Conservation (phyloP, 2,888 invertebrate genomes). For the Notocelia uddmanniana region DNA sequence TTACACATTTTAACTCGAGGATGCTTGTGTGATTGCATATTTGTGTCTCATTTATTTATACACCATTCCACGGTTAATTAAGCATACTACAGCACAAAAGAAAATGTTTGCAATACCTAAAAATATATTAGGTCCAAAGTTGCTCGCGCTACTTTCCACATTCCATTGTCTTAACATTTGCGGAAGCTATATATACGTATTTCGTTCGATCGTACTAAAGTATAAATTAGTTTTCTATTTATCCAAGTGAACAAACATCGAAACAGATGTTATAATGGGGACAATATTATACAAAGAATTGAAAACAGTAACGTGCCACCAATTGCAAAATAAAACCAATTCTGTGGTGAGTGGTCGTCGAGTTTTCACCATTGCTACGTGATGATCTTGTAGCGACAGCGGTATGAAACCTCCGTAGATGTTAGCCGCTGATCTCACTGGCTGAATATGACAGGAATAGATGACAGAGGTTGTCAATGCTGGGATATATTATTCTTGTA, state of each 20-base stretch:
- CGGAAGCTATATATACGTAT: slow-evolving; percentile 44
- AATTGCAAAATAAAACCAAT: slow-evolving; percentile 39
- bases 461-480: too few relatives aligned
- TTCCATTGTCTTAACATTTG: slow-evolving; percentile 5
- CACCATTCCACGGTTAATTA: background rate
- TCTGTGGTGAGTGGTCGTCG: slow-evolving; percentile 33
- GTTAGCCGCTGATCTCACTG: too few relatives aligned
- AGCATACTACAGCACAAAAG: slow-evolving; percentile 10
- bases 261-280: slow-evolving; percentile 59
- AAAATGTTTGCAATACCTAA: slow-evolving; percentile 25
- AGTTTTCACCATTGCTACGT: slow-evolving; percentile 15
- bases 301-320: slow-evolving; percentile 34
- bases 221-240: slow-evolving; percentile 53
- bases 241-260: slow-evolving; percentile 54
- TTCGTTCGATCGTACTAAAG: slow-evolving; percentile 53
- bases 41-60: slow-evolving; percentile 12
- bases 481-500: too few relatives aligned
- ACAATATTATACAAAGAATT: slow-evolving; percentile 34
- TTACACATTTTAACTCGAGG: background rate
- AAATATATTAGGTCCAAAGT: slow-evolving; percentile 13
- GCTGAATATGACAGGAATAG: too few relatives aligned
- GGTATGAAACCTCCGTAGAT: too few relatives aligned
- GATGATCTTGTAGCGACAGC: too few relatives aligned
- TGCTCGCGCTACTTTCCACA: slow-evolving; percentile 13
- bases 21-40: background rate